phyloP scores from a whole-genome alignment of 2,797 vertebrate species.

The Fundulus diaphanus region DNA sequence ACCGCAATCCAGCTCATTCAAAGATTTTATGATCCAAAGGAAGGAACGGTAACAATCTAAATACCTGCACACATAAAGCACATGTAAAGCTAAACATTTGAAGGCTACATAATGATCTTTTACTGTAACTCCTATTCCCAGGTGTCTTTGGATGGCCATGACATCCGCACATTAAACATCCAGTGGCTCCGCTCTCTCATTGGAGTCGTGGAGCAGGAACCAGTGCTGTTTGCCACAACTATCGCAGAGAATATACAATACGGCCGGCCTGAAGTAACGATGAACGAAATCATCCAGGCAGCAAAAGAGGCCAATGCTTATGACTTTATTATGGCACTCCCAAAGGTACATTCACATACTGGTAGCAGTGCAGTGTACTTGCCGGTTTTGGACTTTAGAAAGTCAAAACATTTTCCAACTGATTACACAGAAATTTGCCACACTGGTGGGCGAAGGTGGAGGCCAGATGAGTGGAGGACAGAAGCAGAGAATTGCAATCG shows the following conservation, averaged over 20 bases:
- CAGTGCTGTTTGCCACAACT: slow-evolving; percentile 82
- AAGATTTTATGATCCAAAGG: slow-evolving; percentile 83
- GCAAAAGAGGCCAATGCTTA: slow-evolving; percentile 84
- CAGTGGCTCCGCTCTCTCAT: slow-evolving; percentile 84
- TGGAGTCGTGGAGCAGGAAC: slow-evolving; percentile 85
- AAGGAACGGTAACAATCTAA: slow-evolving; percentile 78
- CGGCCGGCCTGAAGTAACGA: slow-evolving; percentile 74
- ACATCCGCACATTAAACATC: slow-evolving; percentile 81
- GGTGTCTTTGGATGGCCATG: slow-evolving; percentile 84
- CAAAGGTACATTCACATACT: slow-evolving; percentile 71
- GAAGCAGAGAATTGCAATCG: slow-evolving; percentile 85
- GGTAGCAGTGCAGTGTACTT: neutral
- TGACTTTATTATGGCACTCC: slow-evolving; percentile 83
- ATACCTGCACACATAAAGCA: neutral
- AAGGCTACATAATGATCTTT: neutral
- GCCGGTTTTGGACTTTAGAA: neutral
- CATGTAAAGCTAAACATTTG: neutral
- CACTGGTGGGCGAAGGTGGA: slow-evolving; percentile 84
- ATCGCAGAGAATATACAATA: slow-evolving; percentile 83
- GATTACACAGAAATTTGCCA: slow-evolving; percentile 79
- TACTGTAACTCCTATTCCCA: slow-evolving; percentile 32
- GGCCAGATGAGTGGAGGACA: slow-evolving; percentile 88
- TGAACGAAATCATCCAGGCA: slow-evolving; percentile 79
- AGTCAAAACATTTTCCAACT: neutral
- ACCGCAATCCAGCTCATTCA: slow-evolving; percentile 83